phyloP scores from a whole-genome alignment of 2,797 vertebrate genomes.

The Adelosebastes latens region DNA sequence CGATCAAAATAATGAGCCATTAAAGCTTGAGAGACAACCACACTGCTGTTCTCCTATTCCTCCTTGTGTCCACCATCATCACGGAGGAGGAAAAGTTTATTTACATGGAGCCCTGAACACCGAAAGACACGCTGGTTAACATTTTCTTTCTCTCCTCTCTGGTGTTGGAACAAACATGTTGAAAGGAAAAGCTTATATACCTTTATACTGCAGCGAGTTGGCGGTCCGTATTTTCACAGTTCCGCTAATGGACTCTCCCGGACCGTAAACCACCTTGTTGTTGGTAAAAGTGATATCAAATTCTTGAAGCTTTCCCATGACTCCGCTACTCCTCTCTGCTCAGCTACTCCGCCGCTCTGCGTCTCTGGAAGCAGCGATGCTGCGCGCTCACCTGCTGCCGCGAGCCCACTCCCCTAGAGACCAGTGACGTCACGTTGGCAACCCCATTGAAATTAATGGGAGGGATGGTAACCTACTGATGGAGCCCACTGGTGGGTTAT shows the following conservation, averaged over 20 bases:
- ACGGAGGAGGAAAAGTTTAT: constrained; percentile 53
- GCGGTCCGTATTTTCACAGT: constrained; percentile 77
- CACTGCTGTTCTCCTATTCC: not conserved
- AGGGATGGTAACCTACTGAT: not conserved
- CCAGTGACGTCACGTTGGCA: constrained; percentile 57
- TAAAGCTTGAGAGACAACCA: not conserved
- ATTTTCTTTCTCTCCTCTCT: not conserved
- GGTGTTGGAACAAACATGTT: not conserved
- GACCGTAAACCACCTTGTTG: constrained; percentile 86
- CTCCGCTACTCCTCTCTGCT: constrained; percentile 20
- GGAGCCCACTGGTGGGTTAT: too few species aligned
- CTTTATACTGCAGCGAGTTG: constrained; percentile 81
- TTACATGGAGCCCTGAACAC: not conserved
- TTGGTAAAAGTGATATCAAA: constrained; percentile 84
- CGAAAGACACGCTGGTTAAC: constrained; percentile 1
- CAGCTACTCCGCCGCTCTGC: constrained; percentile 20
- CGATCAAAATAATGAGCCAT: not conserved
- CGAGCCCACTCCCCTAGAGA: constrained; percentile 13
- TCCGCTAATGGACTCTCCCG: constrained; percentile 82
- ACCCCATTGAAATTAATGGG: not conserved
- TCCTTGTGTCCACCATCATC: not conserved
- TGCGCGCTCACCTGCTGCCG: constrained; percentile 67
- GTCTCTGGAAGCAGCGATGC: constrained; percentile 17
- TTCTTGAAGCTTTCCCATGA: constrained; percentile 86
- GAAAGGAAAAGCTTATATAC: constrained; percentile 57